A percentile compares a stretch with the other conserved stretches of the same genome.
These are phyloP conservation scores for Drosophila tanythrix DNA, from an alignment of 2,888 invertebrate species.

Conservation along the genomic window DNA sequence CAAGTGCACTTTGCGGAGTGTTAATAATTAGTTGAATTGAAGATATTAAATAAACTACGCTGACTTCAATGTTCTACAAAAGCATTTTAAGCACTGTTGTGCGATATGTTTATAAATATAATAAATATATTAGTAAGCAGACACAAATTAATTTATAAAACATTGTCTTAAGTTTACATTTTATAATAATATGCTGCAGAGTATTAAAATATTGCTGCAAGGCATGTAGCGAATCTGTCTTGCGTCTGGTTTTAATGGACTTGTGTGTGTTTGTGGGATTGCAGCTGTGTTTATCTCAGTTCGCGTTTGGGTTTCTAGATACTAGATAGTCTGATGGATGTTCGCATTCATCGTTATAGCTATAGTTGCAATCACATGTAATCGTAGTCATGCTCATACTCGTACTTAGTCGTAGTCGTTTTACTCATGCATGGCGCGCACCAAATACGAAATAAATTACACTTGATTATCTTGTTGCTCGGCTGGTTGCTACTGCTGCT, in stretches of 20 bases:
- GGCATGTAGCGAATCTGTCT: neutral
- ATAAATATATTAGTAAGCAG: neutral
- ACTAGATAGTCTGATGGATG: conserved; percentile 41
- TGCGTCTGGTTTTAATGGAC: neutral
- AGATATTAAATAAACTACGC: neutral
- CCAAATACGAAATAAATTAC: conserved; percentile 83
- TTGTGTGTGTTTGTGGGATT: neutral
- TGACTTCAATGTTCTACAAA: neutral
- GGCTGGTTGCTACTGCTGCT: conserved; percentile 46
- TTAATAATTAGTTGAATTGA: neutral
- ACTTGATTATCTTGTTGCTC: conserved; percentile 82
- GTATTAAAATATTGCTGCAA: neutral
- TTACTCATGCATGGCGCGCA: conserved; percentile 72
- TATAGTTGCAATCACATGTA: conserved; percentile 5
- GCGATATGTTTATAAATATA: neutral
- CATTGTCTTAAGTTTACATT: neutral
- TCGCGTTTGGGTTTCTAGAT: conserved; percentile 27
- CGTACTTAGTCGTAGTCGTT: conserved; percentile 49
- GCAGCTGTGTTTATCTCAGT: conserved; percentile 16
- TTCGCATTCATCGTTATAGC: conserved; percentile 14
- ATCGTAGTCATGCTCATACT: conserved; percentile 11
- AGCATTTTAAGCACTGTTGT: accelerated
- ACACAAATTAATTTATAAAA: neutral
- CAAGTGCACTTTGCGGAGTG: neutral
- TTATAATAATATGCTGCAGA: neutral